Percentiles rank a stretch among this genome's conserved stretches.
Evolutionary conservation across 2,797 vertebrate genomes (phyloP).

Genomic region (Lutjanus campechanus): DNA sequence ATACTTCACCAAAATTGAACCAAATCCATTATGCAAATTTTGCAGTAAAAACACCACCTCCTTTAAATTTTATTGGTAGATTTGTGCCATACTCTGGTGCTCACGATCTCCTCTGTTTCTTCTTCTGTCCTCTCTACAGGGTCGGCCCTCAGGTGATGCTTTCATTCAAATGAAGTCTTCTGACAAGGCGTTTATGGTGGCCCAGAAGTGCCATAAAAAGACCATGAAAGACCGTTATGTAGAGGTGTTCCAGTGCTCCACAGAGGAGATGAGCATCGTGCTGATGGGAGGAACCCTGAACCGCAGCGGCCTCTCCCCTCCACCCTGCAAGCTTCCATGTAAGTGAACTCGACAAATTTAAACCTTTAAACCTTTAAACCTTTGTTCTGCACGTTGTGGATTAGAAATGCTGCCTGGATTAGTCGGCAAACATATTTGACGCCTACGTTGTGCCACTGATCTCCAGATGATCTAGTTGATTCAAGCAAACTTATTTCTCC

Average conservation of each 20-base stretch:
- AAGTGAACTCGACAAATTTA: conserved; percentile 65
- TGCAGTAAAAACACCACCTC: neutral
- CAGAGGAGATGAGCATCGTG: conserved; percentile 98
- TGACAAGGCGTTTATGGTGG: conserved; percentile 92
- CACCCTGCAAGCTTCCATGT: conserved; percentile 98
- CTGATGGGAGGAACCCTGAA: conserved; percentile 98
- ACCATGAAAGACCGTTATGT: conserved; percentile 98
- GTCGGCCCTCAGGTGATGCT: conserved; percentile 95
- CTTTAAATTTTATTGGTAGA: neutral
- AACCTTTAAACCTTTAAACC: too few relatives aligned
- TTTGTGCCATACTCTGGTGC: neutral
- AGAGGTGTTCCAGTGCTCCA: conserved; percentile 98
- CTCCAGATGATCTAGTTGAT: neutral
- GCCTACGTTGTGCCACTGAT: too few relatives aligned
- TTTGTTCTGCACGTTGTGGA: too few relatives aligned
- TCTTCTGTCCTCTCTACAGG: conserved; percentile 79
- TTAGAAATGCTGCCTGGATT: neutral
- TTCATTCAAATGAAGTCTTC: conserved; percentile 98
- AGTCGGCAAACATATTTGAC: neutral
- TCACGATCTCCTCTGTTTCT: neutral
- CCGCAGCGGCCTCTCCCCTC: conserved; percentile 96
- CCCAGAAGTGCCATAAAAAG: conserved; percentile 97
- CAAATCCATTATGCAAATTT: neutral
- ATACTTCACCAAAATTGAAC: neutral
- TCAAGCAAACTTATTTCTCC: neutral